phyloP scores from a whole-genome alignment of 2,113 vertebrate genomes.

The Spea bombifrons region DNA sequence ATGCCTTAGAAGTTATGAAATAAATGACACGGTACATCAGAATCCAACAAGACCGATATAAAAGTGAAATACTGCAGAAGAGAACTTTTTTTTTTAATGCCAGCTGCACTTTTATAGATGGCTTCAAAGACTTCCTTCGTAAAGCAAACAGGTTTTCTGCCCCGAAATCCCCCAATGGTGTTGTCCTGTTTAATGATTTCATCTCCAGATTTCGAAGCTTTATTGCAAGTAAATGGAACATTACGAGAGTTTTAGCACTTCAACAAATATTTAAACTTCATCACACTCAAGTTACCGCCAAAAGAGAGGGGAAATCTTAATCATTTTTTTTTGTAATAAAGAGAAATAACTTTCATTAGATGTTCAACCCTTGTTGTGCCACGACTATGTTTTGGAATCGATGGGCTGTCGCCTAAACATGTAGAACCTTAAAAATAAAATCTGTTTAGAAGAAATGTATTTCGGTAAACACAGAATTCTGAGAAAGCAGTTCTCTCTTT shows the following conservation, averaged over 20 bases:
- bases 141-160: slow-evolving; percentile 60
- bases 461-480: too few species aligned
- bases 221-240: slow-evolving; percentile 36
- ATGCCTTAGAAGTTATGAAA: slow-evolving; percentile 33
- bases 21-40: slow-evolving; percentile 22
- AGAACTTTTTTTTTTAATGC: slow-evolving; percentile 60
- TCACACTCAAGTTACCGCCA: background rate
- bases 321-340: background rate
- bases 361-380: too few species aligned
- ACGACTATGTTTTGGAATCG: too few species aligned
- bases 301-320: background rate
- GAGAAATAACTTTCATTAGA: background rate
- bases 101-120: slow-evolving; percentile 77
- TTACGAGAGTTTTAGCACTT: slow-evolving; percentile 35
- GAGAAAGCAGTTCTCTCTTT: too few species aligned
- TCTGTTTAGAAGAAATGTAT: too few species aligned
- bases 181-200: slow-evolving; percentile 50
- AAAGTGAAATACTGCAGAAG: slow-evolving; percentile 64
- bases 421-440: too few species aligned
- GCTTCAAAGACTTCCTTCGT: slow-evolving; percentile 69
- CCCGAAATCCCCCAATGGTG: slow-evolving; percentile 58
- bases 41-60: slow-evolving; percentile 50
- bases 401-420: too few species aligned
- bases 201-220: slow-evolving; percentile 24
- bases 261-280: slow-evolving; percentile 11